Evolutionary conservation across 2,888 invertebrate species (phyloP).

Genomic region (Eustalomyia histrio): DNA sequence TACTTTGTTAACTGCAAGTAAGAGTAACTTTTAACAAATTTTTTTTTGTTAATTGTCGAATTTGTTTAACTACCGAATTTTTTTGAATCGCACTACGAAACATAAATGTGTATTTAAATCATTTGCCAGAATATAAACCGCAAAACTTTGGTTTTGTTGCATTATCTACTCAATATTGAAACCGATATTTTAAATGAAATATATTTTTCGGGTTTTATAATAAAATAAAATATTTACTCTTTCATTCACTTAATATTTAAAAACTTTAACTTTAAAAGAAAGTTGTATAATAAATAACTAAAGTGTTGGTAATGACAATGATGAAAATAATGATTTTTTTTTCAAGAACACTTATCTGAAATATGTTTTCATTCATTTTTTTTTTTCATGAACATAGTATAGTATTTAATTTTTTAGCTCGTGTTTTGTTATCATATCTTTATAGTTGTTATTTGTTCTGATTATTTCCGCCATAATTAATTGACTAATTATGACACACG

Average conservation of each 20-base stretch:
- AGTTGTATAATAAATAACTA: slow-evolving; percentile 8
- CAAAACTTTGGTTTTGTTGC: no score
- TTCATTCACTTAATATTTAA: neutral
- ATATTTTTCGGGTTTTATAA: no score
- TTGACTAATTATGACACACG: slow-evolving; percentile 1
- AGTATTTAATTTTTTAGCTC: neutral
- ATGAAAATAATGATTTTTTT: slow-evolving; percentile 13
- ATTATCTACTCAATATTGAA: no score
- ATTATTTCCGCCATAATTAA: slow-evolving; percentile 20
- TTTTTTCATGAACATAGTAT: neutral
- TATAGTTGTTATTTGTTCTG: neutral
- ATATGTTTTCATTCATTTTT: neutral
- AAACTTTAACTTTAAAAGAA: neutral
- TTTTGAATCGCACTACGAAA: no score
- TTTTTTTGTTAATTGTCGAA: no score
- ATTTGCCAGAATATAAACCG: no score
- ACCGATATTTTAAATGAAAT: no score
- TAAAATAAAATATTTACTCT: no score
- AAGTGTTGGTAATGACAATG: slow-evolving; percentile 34
- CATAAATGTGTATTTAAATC: no score
- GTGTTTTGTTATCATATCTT: slow-evolving; percentile 19
- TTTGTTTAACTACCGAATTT: no score
- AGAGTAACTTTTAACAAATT: no score
- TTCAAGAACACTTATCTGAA: slow-evolving; percentile 6
- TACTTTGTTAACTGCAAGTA: no score